Conservation (phyloP, 1,140 invertebrate species). For the Cyrtorhinus lividipennis region DNA sequence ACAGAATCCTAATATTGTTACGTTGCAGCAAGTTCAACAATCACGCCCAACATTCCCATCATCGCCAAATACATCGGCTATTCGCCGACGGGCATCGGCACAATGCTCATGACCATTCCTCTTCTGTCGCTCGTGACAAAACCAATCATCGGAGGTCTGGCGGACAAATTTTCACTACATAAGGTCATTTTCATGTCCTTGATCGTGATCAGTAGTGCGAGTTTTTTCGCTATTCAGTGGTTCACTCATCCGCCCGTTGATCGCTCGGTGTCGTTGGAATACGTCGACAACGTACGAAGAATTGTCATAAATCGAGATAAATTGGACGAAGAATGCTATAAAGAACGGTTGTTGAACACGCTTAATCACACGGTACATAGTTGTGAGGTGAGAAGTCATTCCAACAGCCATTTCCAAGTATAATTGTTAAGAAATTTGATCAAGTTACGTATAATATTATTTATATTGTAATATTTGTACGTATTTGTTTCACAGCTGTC, state of each 20-base stretch:
- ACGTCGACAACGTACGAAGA: no score
- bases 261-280: not conserved
- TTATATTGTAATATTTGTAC: no score
- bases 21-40: not conserved
- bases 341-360: no score
- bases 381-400: no score
- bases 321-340: no score
- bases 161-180: not conserved
- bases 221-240: not conserved
- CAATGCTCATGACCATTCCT: slow-evolving; percentile 1
- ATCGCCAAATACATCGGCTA: not conserved
- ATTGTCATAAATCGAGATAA: no score
- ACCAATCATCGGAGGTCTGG: not conserved
- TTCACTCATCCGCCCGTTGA: not conserved
- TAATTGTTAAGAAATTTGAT: no score
- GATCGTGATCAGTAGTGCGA: not conserved
- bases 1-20: no score
- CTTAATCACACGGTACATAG: no score
- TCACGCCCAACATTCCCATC: not conserved
- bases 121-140: not conserved
- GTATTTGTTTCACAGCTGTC: no score
- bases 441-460: no score
- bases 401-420: no score
- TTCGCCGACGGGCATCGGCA: not conserved
- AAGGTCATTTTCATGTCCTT: not conserved